Base-by-base conservation (phyloP, 1,140 invertebrate species). In the Drosophila arizonae region DNA sequence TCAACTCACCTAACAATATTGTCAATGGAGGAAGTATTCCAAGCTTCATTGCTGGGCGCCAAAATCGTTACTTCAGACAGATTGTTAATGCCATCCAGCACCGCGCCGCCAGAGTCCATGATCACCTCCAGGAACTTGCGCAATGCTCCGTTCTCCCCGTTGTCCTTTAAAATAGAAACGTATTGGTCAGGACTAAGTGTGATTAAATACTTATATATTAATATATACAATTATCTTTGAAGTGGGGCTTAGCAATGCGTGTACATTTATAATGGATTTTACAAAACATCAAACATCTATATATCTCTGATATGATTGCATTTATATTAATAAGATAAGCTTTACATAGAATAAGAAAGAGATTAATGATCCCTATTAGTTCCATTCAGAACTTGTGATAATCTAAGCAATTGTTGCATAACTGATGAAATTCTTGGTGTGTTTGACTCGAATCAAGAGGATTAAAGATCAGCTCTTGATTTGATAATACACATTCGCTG, bases 1-100 rank as follows among this genome's bases (percentile, higher is more conserved):
- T 2, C 5, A 8, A 13, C 0, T 76, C 79, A 92, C 92, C 94
- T 94, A 41, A 96, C 92, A 72, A 96, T 93, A 73, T 94, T 93
- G 70, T 95, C 94, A 0, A 97, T 93, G 43, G 94, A 94, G 5
- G 94, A 92, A 64, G 94, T 93, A 63, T 95, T 94, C 94, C 95
- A 95, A 1, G 97, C 97, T 62, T 95, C 95, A 90, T 98, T 98
- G 76, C 95, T 97, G 0, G 97, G 97, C 1, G 96, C 97, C 90
- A 98, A 97, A 21, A 98, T 93, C 1, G 97, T 98, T 5, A 97
- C 93, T 50, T 96, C 95, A 30, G 94, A 94, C 52, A 94, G 93
- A 43, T 93, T 92, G 46, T 93, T 95, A n/a, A 97, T 94, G 45
- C 94, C 94, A 63, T 94, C 93, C 88, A 96, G 93, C 77, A 97